Evolutionary conservation across 2,113 vertebrate species (phyloP).

Genomic region (Oryzias celebensis): DNA sequence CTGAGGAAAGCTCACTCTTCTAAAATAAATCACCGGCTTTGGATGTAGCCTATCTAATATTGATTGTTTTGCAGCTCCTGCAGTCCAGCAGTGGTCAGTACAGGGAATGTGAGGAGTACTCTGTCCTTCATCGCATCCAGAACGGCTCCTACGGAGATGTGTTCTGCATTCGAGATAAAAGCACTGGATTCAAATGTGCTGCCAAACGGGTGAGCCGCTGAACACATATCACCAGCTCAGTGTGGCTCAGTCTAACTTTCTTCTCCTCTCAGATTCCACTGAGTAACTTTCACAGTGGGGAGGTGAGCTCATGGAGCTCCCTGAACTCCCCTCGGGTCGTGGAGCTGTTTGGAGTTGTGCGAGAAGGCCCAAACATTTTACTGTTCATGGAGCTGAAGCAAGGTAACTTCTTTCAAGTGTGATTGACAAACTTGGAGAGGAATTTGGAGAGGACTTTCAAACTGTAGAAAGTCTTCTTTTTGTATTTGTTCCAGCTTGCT

Average conservation of each 20-base stretch:
- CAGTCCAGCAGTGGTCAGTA: conserved; percentile 83
- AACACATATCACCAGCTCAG: not conserved
- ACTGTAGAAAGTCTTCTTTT: not conserved
- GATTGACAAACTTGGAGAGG: accelerated
- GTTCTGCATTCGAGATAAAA: conserved; percentile 85
- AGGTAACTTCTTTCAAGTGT: conserved; percentile 67
- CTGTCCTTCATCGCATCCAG: conserved; percentile 81
- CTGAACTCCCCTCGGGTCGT: conserved; percentile 83
- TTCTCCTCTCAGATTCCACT: conserved; percentile 80
- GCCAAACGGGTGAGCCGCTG: conserved; percentile 86
- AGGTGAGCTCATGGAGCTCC: conserved; percentile 85
- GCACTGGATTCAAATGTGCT: conserved; percentile 87
- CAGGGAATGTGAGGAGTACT: conserved; percentile 87
- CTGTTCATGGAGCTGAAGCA: conserved; percentile 95
- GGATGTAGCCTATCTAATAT: not conserved
- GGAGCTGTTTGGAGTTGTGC: conserved; percentile 90
- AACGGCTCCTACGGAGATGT: conserved; percentile 94
- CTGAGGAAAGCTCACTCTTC: no score
- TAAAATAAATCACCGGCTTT: not conserved
- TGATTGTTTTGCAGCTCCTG: conserved; percentile 55
- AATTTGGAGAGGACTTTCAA: no score
- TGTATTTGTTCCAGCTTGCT: conserved; percentile 73
- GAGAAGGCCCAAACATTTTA: conserved; percentile 85
- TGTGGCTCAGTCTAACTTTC: not conserved
- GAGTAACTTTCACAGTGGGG: conserved; percentile 84